phyloP scores from a whole-genome alignment of 2,888 invertebrate species.

The Drosophila parthenogenetica region DNA sequence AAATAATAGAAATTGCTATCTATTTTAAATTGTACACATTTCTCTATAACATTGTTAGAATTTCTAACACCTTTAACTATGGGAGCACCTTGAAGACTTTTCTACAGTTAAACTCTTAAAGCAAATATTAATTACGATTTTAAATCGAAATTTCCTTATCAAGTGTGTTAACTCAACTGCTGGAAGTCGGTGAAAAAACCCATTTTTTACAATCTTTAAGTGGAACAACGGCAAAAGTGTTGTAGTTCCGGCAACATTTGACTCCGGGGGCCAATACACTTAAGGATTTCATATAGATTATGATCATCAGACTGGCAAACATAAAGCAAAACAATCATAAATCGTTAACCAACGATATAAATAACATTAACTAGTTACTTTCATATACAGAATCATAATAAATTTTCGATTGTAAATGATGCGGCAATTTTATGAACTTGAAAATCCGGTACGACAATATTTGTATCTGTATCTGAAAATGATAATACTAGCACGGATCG shows the following conservation, averaged over 20 bases:
- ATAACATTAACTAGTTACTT: conserved; percentile 10
- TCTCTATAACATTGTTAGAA: background rate
- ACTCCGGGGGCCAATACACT: conserved; percentile 32
- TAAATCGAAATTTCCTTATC: conserved; percentile 6
- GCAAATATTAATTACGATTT: background rate
- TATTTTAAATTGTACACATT: background rate
- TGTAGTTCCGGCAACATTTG: conserved; percentile 38
- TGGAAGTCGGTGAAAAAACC: background rate
- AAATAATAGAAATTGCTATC: background rate
- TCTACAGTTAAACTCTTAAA: background rate
- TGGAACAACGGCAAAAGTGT: background rate
- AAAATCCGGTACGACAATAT: conserved; percentile 16
- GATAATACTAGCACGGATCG: conserved; percentile 13
- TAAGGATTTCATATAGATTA: conserved; percentile 20
- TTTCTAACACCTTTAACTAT: background rate
- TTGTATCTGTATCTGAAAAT: conserved; percentile 25
- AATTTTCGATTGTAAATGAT: conserved; percentile 38
- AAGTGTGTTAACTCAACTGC: background rate
- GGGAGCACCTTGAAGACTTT: background rate
- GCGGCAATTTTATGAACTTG: conserved; percentile 38
- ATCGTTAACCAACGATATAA: conserved; percentile 23
- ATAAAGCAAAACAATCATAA: conserved; percentile 11
- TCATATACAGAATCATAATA: background rate
- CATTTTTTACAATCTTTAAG: background rate
- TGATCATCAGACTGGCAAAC: conserved; percentile 12